Base-by-base conservation (phyloP, 2,113 vertebrate species). In the Tauraco erythrolophus region DNA sequence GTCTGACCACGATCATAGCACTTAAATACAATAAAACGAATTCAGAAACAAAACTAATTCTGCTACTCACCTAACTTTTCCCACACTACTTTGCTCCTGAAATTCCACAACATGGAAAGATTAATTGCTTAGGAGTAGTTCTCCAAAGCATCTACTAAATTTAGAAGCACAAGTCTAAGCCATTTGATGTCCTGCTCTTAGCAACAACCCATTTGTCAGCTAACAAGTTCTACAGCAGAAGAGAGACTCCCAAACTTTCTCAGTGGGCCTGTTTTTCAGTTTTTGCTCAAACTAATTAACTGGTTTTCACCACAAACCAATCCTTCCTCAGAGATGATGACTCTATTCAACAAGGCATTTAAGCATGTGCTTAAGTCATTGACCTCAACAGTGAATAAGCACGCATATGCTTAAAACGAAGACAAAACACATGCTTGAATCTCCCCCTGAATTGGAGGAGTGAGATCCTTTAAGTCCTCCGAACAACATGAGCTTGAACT, bases 331-430 rank as follows among this genome's bases (percentile, higher is more conserved):
- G 48, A 88, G 48, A 89, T 2, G 1, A 31, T 57, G 77, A 61
- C 57, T 88, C 71, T 61, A 15, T 46, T 97, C 82, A 79, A 95
- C 45, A 76, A 95, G 35, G 23, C 82, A 81, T 69, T 94, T 94
- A 95, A 94, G 62, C 66, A 92, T n/a, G 81, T 87, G 72, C 80
- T 93, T 84, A 72, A 91, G 21, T 68, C 25, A 72, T 82, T 0
- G 0, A 50, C 21, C 75, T 93, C 68, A 92, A 91, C 11, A 37
- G 72, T 51, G 51, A 93, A 66, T 92, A 86, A 90, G 24, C 8
- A 94, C 94, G 53, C 37, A 76, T 30, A 14, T 35, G 19, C 27
- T 92, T 92, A 93, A 93, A 93, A 87, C 35, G 10, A 95, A 85
- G 82, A 92, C 70, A 87, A 84, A 84, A 79, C 58, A 83, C 37